Evolutionary conservation across 2,113 vertebrate species (phyloP).

Genomic region (Kryptolebias marmoratus): DNA sequence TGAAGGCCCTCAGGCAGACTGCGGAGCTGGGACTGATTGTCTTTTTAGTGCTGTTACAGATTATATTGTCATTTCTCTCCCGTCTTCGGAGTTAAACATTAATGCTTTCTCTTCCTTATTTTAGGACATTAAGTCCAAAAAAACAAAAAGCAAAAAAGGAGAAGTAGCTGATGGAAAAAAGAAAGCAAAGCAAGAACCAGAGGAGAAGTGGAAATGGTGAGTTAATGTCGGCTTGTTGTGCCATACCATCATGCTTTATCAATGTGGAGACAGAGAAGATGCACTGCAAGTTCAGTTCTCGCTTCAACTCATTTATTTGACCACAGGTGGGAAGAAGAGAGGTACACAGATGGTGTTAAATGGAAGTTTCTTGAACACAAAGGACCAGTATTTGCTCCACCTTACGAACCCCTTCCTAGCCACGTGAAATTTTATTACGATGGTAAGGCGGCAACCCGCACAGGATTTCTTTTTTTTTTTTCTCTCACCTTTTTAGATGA

Average conservation of each 20-base stretch:
- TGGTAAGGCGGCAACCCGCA: slow-evolving; percentile 77
- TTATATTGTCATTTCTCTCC: background rate
- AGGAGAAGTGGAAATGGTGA: slow-evolving; percentile 99
- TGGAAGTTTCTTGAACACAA: slow-evolving; percentile 99
- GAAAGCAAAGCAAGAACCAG: slow-evolving; percentile 94
- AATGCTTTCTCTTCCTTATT: slow-evolving; percentile 44
- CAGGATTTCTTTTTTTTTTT: background rate
- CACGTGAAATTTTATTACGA: slow-evolving; percentile 96
- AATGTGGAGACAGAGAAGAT: background rate
- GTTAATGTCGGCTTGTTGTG: slow-evolving; percentile 20
- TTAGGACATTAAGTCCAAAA: slow-evolving; percentile 89
- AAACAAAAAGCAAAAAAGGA: slow-evolving; percentile 89
- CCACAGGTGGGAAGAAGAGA: slow-evolving; percentile 97
- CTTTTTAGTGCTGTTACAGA: background rate
- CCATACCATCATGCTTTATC: background rate
- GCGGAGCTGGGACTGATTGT: background rate
- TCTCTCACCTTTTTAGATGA: background rate
- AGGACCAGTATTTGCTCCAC: slow-evolving; percentile 96
- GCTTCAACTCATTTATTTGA: background rate
- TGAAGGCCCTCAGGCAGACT: slow-evolving; percentile 8
- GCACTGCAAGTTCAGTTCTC: background rate
- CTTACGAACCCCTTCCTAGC: slow-evolving; percentile 92
- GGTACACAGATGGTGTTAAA: slow-evolving; percentile 93
- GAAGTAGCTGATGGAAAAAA: slow-evolving; percentile 87
- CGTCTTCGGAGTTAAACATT: background rate